Conservation (phyloP, 30 jellyfish, hydroid and myxozoan genomes). For the Sanderia malayensis region DNA sequence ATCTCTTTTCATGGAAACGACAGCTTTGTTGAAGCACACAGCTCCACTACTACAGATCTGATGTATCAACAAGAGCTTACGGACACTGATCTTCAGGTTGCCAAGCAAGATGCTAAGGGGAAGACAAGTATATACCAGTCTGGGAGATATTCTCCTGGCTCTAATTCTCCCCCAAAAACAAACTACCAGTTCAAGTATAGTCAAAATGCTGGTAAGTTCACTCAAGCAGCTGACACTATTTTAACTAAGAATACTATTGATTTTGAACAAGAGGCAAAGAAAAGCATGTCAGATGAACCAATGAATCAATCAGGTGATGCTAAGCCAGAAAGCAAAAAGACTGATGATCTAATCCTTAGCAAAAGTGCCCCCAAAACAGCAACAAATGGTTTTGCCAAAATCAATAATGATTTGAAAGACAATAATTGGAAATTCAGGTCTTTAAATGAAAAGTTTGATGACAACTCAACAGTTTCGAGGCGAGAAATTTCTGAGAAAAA, state of each 20-base stretch:
- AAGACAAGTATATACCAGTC: not conserved
- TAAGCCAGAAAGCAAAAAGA: not conserved
- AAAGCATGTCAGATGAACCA: not conserved
- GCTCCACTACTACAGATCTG: conserved; percentile 65
- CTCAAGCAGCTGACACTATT: not conserved
- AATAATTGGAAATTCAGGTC: conserved; percentile 52
- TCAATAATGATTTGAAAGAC: conserved; percentile 1
- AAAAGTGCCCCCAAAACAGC: not conserved
- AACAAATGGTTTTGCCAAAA: not conserved
- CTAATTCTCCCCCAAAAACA: conserved; percentile 3
- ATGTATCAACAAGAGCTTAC: conserved; percentile 47
- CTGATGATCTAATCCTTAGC: not conserved
- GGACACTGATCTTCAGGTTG: not conserved
- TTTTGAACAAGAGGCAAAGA: not conserved
- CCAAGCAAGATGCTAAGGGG: not conserved
- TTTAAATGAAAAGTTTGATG: conserved; percentile 13
- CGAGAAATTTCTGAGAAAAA: not conserved
- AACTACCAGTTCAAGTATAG: not conserved
- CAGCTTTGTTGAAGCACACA: conserved; percentile 50
- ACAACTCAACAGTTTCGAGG: not conserved
- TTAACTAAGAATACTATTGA: not conserved
- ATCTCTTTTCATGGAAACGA: conserved; percentile 29
- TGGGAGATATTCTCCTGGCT: conserved; percentile 1
- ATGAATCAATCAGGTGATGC: not conserved
- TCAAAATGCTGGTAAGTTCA: not conserved